Percentiles rank a stretch among this genome's conserved stretches.
phyloP scores from a whole-genome alignment of 2,888 invertebrate genomes.

The Thecophora atra region DNA sequence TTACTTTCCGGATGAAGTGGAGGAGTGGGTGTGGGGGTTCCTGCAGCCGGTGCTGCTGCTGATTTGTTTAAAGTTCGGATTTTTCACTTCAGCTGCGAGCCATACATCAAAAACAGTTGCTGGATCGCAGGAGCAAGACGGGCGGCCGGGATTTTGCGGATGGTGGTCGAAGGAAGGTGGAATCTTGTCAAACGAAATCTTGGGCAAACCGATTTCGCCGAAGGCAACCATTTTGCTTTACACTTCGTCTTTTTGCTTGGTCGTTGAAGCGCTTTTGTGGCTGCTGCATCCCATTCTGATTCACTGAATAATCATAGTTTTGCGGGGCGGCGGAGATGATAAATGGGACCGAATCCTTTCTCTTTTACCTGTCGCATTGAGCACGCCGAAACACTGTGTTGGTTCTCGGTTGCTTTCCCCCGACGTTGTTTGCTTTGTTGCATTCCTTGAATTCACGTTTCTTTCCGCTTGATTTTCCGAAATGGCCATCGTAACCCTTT shows the following conservation, averaged over 20 bases:
- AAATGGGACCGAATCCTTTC: too few species aligned
- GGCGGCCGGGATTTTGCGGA: background rate
- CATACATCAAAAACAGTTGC: slow-evolving; percentile 35
- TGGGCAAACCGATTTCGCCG: too few species aligned
- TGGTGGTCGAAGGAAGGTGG: background rate
- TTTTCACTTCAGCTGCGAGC: slow-evolving; percentile 22
- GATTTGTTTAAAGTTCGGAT: slow-evolving; percentile 36
- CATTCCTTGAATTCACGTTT: background rate
- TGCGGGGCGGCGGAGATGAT: too few species aligned
- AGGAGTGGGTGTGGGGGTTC: background rate
- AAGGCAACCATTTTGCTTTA: too few species aligned
- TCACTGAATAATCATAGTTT: too few species aligned
- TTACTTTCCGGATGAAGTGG: background rate
- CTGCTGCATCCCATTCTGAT: too few species aligned
- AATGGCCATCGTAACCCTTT: background rate
- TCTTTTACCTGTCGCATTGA: too few species aligned
- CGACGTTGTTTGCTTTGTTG: background rate
- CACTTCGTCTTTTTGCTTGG: too few species aligned
- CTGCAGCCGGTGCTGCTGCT: slow-evolving; percentile 15
- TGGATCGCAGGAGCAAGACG: background rate
- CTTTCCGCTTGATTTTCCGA: background rate
- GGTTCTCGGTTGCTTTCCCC: too few species aligned
- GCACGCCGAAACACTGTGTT: too few species aligned
- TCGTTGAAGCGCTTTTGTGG: too few species aligned
- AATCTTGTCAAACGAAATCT: background rate